Conservation (phyloP, 2,797 vertebrate genomes). For the Chrysocyon brachyurus region DNA sequence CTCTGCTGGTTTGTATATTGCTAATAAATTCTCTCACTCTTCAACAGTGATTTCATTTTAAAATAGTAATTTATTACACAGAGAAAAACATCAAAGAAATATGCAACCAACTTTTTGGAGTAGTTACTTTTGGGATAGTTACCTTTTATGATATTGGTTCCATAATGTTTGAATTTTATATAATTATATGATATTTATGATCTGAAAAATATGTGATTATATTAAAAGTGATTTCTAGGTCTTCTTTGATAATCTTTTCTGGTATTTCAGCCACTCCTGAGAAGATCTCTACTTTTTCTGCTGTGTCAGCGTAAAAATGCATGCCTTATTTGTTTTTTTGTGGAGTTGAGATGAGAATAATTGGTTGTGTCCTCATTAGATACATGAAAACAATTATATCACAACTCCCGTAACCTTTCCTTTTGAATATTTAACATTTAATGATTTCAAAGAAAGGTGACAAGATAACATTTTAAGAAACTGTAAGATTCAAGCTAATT, state of each 20-base stretch:
- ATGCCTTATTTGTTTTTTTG: neutral
- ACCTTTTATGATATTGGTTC: neutral
- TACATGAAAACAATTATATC: conserved; percentile 50
- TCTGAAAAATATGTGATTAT: neutral
- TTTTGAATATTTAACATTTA: conserved; percentile 54
- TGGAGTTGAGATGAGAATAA: neutral
- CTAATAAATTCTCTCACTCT: neutral
- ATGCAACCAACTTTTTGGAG: neutral
- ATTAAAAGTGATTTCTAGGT: neutral
- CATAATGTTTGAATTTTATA: neutral
- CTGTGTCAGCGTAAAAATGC: neutral
- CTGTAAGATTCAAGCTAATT: conserved; percentile 49
- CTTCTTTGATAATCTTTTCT: neutral
- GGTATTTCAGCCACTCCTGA: neutral
- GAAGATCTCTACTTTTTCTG: neutral
- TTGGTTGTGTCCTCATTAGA: conserved; percentile 19
- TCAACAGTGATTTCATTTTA: neutral
- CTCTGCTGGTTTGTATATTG: neutral
- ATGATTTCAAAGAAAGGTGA: conserved; percentile 54
- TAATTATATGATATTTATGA: neutral
- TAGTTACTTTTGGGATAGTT: neutral
- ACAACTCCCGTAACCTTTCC: conserved; percentile 20
- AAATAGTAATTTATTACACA: neutral
- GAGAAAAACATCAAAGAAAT: neutral
- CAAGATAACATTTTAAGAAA: conserved; percentile 57